Base-by-base conservation (phyloP, 2,888 invertebrate species). In the Caradrina clavipalpis region DNA sequence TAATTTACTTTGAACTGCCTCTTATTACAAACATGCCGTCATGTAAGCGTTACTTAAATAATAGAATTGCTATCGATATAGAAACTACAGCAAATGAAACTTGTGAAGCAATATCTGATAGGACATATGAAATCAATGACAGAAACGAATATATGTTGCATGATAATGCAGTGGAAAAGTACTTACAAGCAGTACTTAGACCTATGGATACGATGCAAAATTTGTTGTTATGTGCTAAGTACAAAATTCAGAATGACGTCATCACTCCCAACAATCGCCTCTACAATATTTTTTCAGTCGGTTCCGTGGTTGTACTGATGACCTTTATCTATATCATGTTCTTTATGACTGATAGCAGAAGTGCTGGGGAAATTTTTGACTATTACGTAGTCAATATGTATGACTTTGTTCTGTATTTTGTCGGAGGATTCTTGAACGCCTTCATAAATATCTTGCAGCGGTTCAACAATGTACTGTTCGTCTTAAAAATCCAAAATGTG, bases 401-500 rank as follows among this genome's bases (percentile, higher is more conserved):
- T 17, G 54, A 55, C n/a, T 54, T n/a, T 11, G 0, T 54, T 11
- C 59, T 65, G 13, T 57, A 35, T 54, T 21, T 13, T 1, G 10
- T 55, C 1, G 66, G 58, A 15, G n/a, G 17, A 1, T 50, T 59
- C 8, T 19, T 66, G 22, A 35, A 74, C 7, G 17, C 11, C 8
- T 21, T 31, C 1, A 59, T 10, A 7, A 73, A 65, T 21, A 55
- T 66, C 4, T 10, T n/a, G 15, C 75, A 73, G 3, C 54, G 55
- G 22, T 7, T 58, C 6, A 50, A 66, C 45, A 66, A 66, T 47
- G n/a, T 73, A 6, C 22, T 42, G 0, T 74, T 74, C 17, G 74
- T 73, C 10, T 59, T 74, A 11, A 66, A 66, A 31, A 55, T 73
- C 15, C 73, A 73, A 42, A 73, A 51, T 8, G 35, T 66, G 4